A percentile compares a stretch with the other conserved stretches of the same genome.
Conservation (phyloP, 1,140 invertebrate species). For the Schlechtendalia chinensis region DNA sequence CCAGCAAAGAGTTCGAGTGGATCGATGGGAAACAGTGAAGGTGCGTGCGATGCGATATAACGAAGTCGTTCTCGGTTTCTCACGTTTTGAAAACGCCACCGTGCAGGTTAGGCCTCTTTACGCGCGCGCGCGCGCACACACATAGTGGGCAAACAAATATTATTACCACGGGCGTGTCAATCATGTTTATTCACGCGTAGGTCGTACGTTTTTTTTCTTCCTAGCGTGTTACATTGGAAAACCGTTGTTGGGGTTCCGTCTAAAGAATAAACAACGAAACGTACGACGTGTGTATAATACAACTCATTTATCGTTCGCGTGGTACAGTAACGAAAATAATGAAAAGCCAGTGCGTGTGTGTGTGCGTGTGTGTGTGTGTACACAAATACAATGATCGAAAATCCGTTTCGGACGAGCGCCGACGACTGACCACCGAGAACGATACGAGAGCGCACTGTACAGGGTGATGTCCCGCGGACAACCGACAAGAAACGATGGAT, state of each 20-base stretch:
- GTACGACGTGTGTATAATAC: not conserved
- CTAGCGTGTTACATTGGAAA: not conserved
- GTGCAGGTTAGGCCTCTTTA: too few relatives aligned
- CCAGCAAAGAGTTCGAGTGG: not conserved
- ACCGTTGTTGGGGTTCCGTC: not conserved
- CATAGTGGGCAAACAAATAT: constrained; percentile 22
- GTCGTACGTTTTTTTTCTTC: not conserved
- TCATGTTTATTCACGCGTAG: constrained; percentile 24
- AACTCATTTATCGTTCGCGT: not conserved
- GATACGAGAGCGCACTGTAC: too few relatives aligned
- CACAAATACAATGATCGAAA: too few relatives aligned
- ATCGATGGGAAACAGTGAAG: not conserved
- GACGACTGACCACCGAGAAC: too few relatives aligned
- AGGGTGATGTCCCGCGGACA: too few relatives aligned
- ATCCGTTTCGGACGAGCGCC: too few relatives aligned
- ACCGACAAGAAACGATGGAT: too few relatives aligned
- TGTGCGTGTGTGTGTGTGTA: not conserved
- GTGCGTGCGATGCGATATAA: not conserved
- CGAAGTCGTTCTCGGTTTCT: not conserved
- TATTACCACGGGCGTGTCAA: constrained; percentile 39
- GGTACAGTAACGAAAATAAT: not conserved
- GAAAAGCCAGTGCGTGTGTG: not conserved
- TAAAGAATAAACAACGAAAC: constrained; percentile 11
- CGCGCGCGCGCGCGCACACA: too few relatives aligned
- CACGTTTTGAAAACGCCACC: constrained; percentile 34